phyloP scores from a whole-genome alignment of 2,888 invertebrate species.

The Cylindroiulus punctatus region DNA sequence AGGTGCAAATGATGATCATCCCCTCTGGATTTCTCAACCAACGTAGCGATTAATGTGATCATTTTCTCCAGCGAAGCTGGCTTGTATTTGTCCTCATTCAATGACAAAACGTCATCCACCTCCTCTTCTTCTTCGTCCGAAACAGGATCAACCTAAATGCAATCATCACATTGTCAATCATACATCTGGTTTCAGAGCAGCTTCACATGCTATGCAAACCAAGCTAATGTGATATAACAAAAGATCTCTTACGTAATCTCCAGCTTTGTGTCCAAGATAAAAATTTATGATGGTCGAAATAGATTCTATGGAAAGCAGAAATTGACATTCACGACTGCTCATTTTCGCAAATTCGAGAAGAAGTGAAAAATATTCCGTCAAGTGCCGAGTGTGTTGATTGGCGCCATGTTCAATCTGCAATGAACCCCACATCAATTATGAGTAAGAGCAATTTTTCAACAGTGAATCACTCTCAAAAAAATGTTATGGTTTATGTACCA shows the following conservation, averaged over 20 bases:
- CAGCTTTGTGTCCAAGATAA: constrained; percentile 85
- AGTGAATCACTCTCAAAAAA: too few relatives aligned
- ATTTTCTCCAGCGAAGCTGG: constrained; percentile 94
- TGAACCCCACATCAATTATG: too few relatives aligned
- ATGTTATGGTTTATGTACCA: too few relatives aligned
- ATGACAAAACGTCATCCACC: constrained; percentile 73
- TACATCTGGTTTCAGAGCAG: too few relatives aligned
- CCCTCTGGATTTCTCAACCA: constrained; percentile 88
- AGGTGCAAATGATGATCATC: constrained; percentile 77
- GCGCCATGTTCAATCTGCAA: constrained; percentile 84
- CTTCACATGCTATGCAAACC: too few relatives aligned
- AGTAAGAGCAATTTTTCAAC: too few relatives aligned
- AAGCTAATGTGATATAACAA: too few relatives aligned
- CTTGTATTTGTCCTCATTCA: constrained; percentile 77
- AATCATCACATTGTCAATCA: too few relatives aligned
- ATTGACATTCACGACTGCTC: constrained; percentile 92
- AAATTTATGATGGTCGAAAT: constrained; percentile 92
- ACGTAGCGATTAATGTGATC: constrained; percentile 87
- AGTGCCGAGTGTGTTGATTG: constrained; percentile 81
- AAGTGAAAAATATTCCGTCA: constrained; percentile 92
- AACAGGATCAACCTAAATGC: constrained; percentile 72
- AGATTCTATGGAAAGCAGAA: constrained; percentile 85
- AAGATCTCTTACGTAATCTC: constrained; percentile 75
- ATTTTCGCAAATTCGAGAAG: constrained; percentile 93
- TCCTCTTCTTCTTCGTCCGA: constrained; percentile 79